Evolutionary conservation across 2,797 vertebrate species (phyloP).

Genomic region (Bucorvus abyssinicus): DNA sequence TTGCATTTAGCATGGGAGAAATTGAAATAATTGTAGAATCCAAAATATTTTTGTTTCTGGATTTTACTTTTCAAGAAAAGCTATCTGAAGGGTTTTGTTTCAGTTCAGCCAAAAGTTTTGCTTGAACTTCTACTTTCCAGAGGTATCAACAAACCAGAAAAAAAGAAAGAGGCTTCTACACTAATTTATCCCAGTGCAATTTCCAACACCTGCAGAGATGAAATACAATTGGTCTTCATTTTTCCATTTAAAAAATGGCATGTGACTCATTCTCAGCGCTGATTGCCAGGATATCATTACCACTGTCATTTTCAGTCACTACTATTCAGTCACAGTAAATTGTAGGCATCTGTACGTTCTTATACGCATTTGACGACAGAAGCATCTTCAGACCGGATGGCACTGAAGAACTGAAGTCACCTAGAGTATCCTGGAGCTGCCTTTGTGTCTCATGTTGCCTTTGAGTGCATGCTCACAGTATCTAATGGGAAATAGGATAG

Average conservation of each 20-base stretch:
- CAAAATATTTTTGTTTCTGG: background rate
- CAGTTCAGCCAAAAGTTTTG: background rate
- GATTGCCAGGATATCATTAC: slow-evolving; percentile 47
- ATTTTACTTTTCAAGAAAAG: background rate
- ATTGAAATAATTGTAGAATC: background rate
- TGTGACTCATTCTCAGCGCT: slow-evolving; percentile 28
- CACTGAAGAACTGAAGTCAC: background rate
- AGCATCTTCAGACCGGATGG: background rate
- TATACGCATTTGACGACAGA: background rate
- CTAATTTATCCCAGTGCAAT: background rate
- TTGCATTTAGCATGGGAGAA: background rate
- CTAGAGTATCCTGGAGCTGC: background rate
- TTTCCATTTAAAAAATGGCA: background rate
- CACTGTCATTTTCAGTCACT: slow-evolving; percentile 15
- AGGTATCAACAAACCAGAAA: background rate
- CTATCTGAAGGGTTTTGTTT: background rate
- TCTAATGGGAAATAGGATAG: background rate
- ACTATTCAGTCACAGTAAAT: background rate
- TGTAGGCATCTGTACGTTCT: background rate
- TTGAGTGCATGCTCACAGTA: background rate
- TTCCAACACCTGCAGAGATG: background rate
- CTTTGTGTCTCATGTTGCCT: background rate
- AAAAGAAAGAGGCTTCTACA: background rate
- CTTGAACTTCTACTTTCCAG: background rate
- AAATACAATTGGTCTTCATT: background rate